Base-by-base conservation (phyloP, 2,888 invertebrate genomes). In the Euzetes globulus region DNA sequence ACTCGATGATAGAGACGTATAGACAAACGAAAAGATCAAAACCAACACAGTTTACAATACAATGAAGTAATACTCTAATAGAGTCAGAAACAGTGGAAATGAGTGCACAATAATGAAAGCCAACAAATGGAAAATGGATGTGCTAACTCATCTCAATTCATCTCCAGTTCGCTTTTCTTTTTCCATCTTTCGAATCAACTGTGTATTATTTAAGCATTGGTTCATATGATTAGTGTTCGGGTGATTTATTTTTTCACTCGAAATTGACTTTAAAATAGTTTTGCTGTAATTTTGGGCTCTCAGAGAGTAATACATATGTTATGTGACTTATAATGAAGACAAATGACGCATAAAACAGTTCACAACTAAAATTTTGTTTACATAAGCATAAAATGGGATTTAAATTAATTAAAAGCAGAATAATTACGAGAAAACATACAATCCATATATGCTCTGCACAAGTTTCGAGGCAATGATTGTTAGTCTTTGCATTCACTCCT, bases 381-480 rank as follows among this genome's bases (percentile, higher is more conserved):
- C 45, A 68, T 68, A 45, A 68, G 68, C 68, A 68, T 68, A 68
- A 68, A 68, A 68, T 45, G 37, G 45, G 68, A 68, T 68, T 68
- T 68, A 68, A 68, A 68, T 68, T 37, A 68, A 68, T 68, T 68
- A 68, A 63, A 63, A 68, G 25, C 68, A 68, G 2, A 15, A 45
- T 68, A 68, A 68, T 68, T 68, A 68, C 68, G n/a, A 22, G 19
- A 22, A 55, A 55, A 55, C 25, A n/a, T 55, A 55, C 1, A 22
- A 22, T 19, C 6, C n/a, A 3, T 55, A 5, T 55, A 25, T 13
- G 13, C 33, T 33, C 7, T 47, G 47, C 47, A 47, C 13, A 47
- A 13, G 15, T 17, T 47, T 47, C 2, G 15, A 47, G 41, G 2
- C 47, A 47, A 47, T 15, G 2, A 47, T 47, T 33, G 33, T 33